Percentiles rank a stretch among this genome's conserved stretches.
Conservation (phyloP, 1,140 invertebrate genomes). For the Calliopsis andreniformis region DNA sequence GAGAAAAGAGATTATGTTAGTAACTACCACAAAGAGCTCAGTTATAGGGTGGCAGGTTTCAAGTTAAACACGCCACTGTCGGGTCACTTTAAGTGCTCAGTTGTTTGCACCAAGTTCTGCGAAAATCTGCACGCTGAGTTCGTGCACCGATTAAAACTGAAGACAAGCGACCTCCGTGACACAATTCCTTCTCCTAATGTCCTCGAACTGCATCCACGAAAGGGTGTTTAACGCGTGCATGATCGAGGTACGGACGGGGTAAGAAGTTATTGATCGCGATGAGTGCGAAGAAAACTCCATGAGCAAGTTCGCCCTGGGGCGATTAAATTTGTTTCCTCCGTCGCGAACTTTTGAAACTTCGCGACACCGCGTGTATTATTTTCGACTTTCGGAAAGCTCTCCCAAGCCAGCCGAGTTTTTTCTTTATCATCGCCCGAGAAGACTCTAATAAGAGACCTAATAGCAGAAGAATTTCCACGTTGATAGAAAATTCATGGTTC, state of each 20-base stretch:
- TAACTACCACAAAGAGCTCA: too few species aligned
- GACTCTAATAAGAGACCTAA: constrained; percentile 33
- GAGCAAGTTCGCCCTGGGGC: constrained; percentile 14
- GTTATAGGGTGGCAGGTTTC: too few species aligned
- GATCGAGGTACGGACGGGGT: not conserved
- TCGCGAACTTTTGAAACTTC: constrained; percentile 15
- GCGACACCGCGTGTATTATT: constrained; percentile 35
- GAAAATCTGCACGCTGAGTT: too few species aligned
- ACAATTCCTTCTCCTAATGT: constrained; percentile 1
- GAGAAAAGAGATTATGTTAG: too few species aligned
- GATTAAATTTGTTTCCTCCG: constrained; percentile 30
- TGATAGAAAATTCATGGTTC: constrained; percentile 45
- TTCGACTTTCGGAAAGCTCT: constrained; percentile 26
- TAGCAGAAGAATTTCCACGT: constrained; percentile 28
- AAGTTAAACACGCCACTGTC: too few species aligned
- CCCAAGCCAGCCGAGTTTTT: not conserved
- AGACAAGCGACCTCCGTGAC: too few species aligned
- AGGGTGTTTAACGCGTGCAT: not conserved
- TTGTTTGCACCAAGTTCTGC: too few species aligned
- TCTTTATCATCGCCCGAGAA: constrained; percentile 14
- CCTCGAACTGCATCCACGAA: not conserved
- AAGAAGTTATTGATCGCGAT: constrained; percentile 36
- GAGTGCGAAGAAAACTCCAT: constrained; percentile 12
- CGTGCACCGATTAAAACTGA: too few species aligned
- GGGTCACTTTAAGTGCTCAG: too few species aligned